Evolutionary conservation across 2,888 invertebrate species (phyloP), one percentile per base, ranked within the genome.

Genomic region (Adineta ricciae): DNA sequence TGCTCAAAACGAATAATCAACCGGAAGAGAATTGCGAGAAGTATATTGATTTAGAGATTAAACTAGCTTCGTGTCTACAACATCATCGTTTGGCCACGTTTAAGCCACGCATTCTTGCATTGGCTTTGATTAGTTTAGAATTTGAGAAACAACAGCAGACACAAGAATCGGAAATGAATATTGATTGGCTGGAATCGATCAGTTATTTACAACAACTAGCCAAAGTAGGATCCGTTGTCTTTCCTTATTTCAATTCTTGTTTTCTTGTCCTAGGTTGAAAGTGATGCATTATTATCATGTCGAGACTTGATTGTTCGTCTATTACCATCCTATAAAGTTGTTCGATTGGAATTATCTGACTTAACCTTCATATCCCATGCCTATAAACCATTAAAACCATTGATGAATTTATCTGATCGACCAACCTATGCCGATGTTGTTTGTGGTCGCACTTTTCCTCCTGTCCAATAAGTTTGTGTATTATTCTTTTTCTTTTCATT

Each of bases 331-430:
- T 78, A 78, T 41, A 78, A 78, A 14, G 78, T 41, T 78, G 78
- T 78, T 38, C 38, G 78, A 78, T 78, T 78, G 32, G 78, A 78
- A 78, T 21, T 24, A 78, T 21, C 38, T n/a, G 78, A 78, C 38
- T 78, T 78, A 78, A 24, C 36, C 24, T 78, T 78, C 38, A 78
- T 78, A 8, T 78, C 78, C 8, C 78, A 41, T 78, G 21, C 78
- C 24, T 38, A 38, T 78, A 78, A 38, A 32, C 24, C 24, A 41
- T 38, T 78, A n/a, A 78, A 78, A 78, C 78, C 41, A 41, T 14
- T 78, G 78, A 78, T 78, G 14, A 78, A 78, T n/a, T 78, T n/a
- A 78, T 41, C 78, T 78, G 78, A 78, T 78, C 78, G 78, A 41
- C 78, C 78, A 41, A 78, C 78, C 14, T 78, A 78, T 41, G 78